A percentile compares a stretch with the other conserved stretches of the same genome.
These are phyloP conservation scores for Drosophila varians DNA, from an alignment of 1,140 invertebrate genomes.

Conservation along the genomic window DNA sequence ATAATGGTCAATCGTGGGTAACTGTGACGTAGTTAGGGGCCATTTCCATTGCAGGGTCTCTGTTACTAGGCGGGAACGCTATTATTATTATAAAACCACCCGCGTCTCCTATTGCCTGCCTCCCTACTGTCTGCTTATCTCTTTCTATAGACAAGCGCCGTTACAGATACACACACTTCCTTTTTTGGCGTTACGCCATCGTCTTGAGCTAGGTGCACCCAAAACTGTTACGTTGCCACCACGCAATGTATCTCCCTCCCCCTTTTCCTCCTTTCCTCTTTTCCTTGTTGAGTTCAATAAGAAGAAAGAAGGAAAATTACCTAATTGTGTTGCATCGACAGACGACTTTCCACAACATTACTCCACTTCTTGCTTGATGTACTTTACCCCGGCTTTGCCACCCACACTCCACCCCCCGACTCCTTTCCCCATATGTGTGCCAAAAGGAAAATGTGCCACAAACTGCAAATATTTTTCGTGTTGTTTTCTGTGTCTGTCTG, in stretches of 20 bases:
- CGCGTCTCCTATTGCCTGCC: no score
- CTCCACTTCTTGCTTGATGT: constrained; percentile 68
- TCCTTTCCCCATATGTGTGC: constrained; percentile 61
- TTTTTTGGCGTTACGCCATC: constrained; percentile 64
- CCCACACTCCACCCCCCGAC: not conserved
- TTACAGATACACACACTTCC: constrained; percentile 57
- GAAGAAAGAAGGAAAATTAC: constrained; percentile 77
- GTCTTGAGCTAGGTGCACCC: constrained; percentile 34
- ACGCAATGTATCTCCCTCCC: constrained; percentile 34
- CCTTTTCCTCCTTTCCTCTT: constrained; percentile 1
- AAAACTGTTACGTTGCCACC: constrained; percentile 55
- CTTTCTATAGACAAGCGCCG: constrained; percentile 21
- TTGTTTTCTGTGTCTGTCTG: no score
- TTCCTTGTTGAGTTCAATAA: constrained; percentile 51
- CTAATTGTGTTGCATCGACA: constrained; percentile 80
- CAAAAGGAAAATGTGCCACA: constrained; percentile 78
- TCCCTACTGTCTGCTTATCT: no score
- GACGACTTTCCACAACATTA: constrained; percentile 69
- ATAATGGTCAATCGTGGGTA: constrained; percentile 19
- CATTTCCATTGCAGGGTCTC: constrained; percentile 4
- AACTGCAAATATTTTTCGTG: constrained; percentile 68
- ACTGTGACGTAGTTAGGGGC: constrained; percentile 12
- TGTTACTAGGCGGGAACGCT: constrained; percentile 12
- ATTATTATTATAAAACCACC: constrained; percentile 10
- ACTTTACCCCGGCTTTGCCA: constrained; percentile 37